A percentile compares a stretch with the other conserved stretches of the same genome.
These are phyloP conservation scores for Chloroceryle aenea DNA, from an alignment of 2,113 vertebrate genomes.

Conservation along the genomic window DNA sequence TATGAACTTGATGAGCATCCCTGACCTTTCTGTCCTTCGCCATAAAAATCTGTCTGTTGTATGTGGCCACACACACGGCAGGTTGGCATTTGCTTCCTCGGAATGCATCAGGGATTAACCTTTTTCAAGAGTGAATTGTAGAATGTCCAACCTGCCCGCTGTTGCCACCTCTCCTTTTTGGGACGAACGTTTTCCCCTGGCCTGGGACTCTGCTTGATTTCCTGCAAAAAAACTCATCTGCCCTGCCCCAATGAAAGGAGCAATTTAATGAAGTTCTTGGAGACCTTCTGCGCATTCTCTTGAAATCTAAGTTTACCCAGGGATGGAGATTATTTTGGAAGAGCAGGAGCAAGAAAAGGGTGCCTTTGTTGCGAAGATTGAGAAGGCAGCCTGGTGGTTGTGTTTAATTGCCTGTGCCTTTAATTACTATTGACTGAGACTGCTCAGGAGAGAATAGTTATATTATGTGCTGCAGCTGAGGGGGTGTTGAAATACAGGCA, in stretches of 20 bases:
- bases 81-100: not conserved
- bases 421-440: conserved; percentile 39
- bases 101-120: not conserved
- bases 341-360: not conserved
- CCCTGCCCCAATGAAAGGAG: not conserved
- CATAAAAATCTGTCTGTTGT: not conserved
- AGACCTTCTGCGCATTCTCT: not conserved
- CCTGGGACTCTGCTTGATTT: too few relatives aligned
- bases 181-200: too few relatives aligned
- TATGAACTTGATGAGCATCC: not conserved
- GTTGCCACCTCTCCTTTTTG: not conserved
- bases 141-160: rapidly evolving
- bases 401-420: not conserved
- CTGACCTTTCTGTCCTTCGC: conserved; percentile 2
- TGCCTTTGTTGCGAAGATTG: conserved; percentile 24
- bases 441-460: not conserved
- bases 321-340: not conserved
- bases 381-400: not conserved
- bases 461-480: conserved; percentile 10
- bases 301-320: conserved; percentile 12
- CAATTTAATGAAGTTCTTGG: not conserved
- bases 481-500: conserved; percentile 57
- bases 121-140: conserved; percentile 10
- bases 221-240: not conserved
- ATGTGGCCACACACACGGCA: not conserved